These are phyloP conservation scores for Formica exsecta DNA, from an alignment of 1,140 invertebrate genomes.

Conservation along the genomic window DNA sequence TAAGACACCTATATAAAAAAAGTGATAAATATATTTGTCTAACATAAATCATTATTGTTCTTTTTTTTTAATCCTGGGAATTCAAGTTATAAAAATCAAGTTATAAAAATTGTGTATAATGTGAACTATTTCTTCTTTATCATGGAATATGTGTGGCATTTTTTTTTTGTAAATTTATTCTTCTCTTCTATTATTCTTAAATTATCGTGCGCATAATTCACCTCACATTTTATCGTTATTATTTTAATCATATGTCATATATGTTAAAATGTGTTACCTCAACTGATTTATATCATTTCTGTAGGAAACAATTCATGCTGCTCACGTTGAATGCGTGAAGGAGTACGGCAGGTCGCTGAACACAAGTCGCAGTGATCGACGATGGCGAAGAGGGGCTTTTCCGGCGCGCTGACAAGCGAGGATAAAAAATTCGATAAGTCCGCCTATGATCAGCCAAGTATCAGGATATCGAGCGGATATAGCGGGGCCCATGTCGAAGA, in stretches of 20 bases:
- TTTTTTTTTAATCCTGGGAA: not conserved
- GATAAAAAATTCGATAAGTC: conserved; percentile 37
- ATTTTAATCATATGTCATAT: not conserved
- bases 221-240: not conserved
- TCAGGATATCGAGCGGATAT: conserved; percentile 44
- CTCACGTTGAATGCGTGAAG: not conserved
- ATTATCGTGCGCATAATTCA: not conserved
- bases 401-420: conserved; percentile 15
- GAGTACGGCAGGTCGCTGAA: not conserved
- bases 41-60: not conserved
- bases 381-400: not conserved
- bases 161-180: not conserved
- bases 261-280: conserved; percentile 13
- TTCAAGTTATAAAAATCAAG: not conserved
- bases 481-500: not conserved
- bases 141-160: no score
- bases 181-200: not conserved
- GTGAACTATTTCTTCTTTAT: not conserved
- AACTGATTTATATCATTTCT: not conserved
- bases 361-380: not conserved
- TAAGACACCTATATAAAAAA: not conserved
- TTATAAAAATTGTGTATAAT: not conserved
- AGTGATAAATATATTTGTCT: not conserved
- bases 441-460: conserved; percentile 37
- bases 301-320: no score